Percentiles rank a stretch among this genome's conserved stretches.
These are phyloP conservation scores for Drosophila fulvimacula DNA, from an alignment of 2,888 invertebrate species.

Conservation along the genomic window DNA sequence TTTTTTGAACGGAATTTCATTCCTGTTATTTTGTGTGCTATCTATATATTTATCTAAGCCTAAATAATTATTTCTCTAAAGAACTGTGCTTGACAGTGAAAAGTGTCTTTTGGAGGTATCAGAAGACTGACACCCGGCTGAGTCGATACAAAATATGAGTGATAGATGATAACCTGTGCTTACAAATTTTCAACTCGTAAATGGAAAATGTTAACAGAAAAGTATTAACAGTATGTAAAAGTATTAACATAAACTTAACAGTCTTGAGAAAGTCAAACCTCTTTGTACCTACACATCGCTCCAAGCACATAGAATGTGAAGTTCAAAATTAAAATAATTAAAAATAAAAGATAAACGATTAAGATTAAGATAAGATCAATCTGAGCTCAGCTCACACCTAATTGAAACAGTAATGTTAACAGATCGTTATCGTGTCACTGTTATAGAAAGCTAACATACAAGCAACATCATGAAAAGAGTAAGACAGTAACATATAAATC, in stretches of 20 bases:
- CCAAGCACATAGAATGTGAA: too few species aligned
- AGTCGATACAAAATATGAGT: constrained; percentile 13
- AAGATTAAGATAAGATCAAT: too few species aligned
- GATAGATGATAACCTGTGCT: constrained; percentile 19
- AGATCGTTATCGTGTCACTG: background rate
- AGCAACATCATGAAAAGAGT: background rate
- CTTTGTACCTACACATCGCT: too few species aligned
- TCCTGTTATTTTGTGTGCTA: background rate
- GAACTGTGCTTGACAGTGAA: background rate
- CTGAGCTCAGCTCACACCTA: background rate
- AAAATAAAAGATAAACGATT: too few species aligned
- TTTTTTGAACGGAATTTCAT: constrained; percentile 38
- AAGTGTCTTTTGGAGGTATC: background rate
- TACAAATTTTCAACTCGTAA: background rate
- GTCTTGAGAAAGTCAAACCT: too few species aligned
- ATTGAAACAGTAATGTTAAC: background rate
- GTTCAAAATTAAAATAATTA: too few species aligned
- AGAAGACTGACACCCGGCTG: background rate
- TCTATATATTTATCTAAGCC: constrained; percentile 9
- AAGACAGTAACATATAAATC: background rate
- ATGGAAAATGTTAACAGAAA: background rate
- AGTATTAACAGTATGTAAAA: too few species aligned
- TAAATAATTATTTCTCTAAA: background rate
- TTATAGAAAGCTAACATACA: background rate
- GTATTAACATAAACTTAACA: too few species aligned